Percentiles rank a stretch among this genome's conserved stretches.
These are phyloP conservation scores for Scrobipalpa costella DNA, from an alignment of 2,888 invertebrate genomes.

Conservation along the genomic window DNA sequence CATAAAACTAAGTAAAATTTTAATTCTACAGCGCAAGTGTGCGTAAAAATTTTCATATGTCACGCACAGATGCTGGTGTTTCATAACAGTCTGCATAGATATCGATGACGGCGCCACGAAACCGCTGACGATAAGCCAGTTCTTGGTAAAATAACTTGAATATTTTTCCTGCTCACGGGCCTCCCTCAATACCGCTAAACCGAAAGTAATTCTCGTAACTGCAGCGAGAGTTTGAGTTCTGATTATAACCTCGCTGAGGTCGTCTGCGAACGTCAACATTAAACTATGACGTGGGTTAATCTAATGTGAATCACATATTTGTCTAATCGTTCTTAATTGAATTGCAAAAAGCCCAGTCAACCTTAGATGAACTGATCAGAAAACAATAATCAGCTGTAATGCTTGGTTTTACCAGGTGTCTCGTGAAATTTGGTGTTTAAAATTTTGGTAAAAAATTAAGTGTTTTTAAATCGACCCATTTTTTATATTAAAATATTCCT, in stretches of 20 bases:
- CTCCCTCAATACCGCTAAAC: constrained; percentile 55
- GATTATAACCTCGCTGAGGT: constrained; percentile 43
- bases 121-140: constrained; percentile 20
- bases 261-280: constrained; percentile 41
- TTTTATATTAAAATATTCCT: no score
- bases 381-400: constrained; percentile 4
- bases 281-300: constrained; percentile 20
- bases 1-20: constrained; percentile 9
- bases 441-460: no score
- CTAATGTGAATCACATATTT: constrained; percentile 5
- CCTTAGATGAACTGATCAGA: constrained; percentile 24
- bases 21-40: background rate
- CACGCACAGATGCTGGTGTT: constrained; percentile 17
- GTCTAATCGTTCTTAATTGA: constrained; percentile 16
- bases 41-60: constrained; percentile 8
- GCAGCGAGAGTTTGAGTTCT: constrained; percentile 53
- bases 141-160: constrained; percentile 29
- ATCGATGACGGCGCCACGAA: constrained; percentile 13
- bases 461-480: no score
- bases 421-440: no score
- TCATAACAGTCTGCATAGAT: constrained; percentile 20
- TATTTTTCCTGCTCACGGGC: constrained; percentile 59
- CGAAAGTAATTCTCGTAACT: constrained; percentile 71
- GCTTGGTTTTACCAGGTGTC: background rate
- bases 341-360: constrained; percentile 22